A percentile compares a stretch with the other conserved stretches of the same genome.
These are phyloP conservation scores for Brachyhypopomus gauderio DNA, from an alignment of 2,113 vertebrate genomes.

Conservation along the genomic window DNA sequence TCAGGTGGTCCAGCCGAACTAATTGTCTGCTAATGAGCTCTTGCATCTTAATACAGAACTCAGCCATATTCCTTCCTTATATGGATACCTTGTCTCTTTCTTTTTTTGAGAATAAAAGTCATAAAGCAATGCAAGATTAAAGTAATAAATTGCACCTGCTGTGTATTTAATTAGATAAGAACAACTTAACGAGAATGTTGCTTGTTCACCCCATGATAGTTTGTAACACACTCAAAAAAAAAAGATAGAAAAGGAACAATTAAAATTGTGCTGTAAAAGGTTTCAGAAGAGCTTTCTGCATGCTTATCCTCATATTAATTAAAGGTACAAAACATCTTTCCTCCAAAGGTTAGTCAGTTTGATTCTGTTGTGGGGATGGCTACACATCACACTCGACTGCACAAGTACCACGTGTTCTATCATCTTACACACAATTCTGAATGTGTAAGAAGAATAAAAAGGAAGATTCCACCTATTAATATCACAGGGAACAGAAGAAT, in stretches of 20 bases:
- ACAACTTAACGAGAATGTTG: constrained; percentile 19
- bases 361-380: too few species aligned
- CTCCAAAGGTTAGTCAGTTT: not conserved
- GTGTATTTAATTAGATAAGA: constrained; percentile 32
- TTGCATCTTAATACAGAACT: constrained; percentile 24
- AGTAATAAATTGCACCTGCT: constrained; percentile 27
- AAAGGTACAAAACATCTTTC: too few species aligned
- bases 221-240: too few species aligned
- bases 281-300: not conserved
- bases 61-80: constrained; percentile 14
- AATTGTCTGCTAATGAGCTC: constrained; percentile 40
- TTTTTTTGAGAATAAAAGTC: constrained; percentile 4
- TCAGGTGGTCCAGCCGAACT: constrained; percentile 35
- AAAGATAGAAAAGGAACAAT: not conserved
- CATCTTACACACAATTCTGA: not conserved
- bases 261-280: not conserved
- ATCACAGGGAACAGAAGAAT: not conserved
- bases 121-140: constrained; percentile 25
- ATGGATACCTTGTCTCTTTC: not conserved
- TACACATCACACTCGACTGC: not conserved
- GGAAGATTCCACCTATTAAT: not conserved
- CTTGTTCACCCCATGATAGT: constrained; percentile 1
- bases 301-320: not conserved
- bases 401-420: not conserved
- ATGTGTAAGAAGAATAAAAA: not conserved